Evolutionary conservation across 2,888 invertebrate species (phyloP).

Genomic region (Epinotia brunnichana): DNA sequence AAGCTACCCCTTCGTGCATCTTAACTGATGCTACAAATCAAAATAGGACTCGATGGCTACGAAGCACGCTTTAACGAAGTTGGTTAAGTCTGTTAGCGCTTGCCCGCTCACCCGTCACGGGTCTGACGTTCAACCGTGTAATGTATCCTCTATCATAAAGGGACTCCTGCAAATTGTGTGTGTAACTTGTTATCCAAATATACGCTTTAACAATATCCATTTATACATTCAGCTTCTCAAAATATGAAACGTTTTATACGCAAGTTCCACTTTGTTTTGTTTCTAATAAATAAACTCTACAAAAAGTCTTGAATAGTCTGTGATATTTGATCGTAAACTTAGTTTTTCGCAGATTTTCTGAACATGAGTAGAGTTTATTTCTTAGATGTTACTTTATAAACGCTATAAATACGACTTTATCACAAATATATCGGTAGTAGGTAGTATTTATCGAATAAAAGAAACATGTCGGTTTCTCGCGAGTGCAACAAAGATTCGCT

Average conservation of each 20-base stretch:
- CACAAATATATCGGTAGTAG: constrained; percentile 14
- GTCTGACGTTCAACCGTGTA: constrained; percentile 40
- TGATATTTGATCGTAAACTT: background rate
- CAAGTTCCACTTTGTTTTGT: background rate
- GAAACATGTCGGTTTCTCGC: constrained; percentile 45
- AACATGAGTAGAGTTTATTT: background rate
- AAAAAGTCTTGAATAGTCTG: background rate
- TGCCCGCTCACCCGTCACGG: constrained; percentile 39
- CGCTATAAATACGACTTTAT: constrained; percentile 10
- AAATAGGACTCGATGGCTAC: constrained; percentile 37
- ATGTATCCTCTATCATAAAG: constrained; percentile 36
- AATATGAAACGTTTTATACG: background rate
- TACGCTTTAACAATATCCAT: background rate
- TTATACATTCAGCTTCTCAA: background rate
- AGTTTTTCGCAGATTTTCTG: background rate
- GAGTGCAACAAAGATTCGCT: constrained; percentile 50
- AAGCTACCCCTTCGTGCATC: constrained; percentile 66
- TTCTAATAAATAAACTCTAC: background rate
- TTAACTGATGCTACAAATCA: constrained; percentile 51
- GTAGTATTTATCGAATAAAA: constrained; percentile 43
- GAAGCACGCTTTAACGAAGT: constrained; percentile 42
- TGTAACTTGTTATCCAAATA: constrained; percentile 18
- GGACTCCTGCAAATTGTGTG: constrained; percentile 33
- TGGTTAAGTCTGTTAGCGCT: constrained; percentile 42
- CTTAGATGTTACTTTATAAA: background rate